Base-by-base conservation (phyloP, 2,797 vertebrate species). In the Glyptemys insculpta region DNA sequence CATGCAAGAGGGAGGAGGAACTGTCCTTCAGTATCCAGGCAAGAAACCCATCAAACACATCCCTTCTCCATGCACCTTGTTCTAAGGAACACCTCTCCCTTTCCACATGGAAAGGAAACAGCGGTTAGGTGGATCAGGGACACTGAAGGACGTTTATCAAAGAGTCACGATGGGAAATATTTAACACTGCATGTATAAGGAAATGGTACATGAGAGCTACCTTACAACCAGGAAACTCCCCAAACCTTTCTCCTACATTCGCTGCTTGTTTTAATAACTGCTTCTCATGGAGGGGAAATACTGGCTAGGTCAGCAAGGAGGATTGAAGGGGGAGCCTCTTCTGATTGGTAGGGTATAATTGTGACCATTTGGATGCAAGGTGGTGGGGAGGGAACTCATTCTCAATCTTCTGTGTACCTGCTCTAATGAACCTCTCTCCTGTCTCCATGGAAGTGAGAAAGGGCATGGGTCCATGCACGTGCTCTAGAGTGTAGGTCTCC, bases 11-110 rank as follows among this genome's bases (percentile, higher is more conserved):
- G 90, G 94, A 83, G 76, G 93, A 96, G 88, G 92, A 92, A 92
- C 16, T 96, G 89, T 89, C 93, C 89, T 95, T 95, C 89, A 88
- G 85, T 47, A 88, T 68, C 81, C 92, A 83, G 79, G 80, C 83
- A 88, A 95, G 93, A 95, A 94, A 92, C 84, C 90, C 76, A 81
- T 95, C 92, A 87, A 78, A 87, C 82, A 31, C 15, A 37, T 93
- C 92, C 92, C 92, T 95, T 96, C 84, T 53, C 72, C 50, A 74
- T 94, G 91, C 54, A 81, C 12, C 91, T 91, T 93, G 52, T 74
- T 94, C 89, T 93, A 90, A 94, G 95, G 95, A 96, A 92, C 89
- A 86, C 18, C 85, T 95, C 37, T n/a, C 68, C 62, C 94, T 94
- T 94, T 59, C 76, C 92, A 74, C 57, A 84, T 93, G 86, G 95